A percentile compares a stretch with the other conserved stretches of the same genome.
Evolutionary conservation across 2,113 vertebrate species (phyloP).

Genomic region (Mormyrus lacerda): DNA sequence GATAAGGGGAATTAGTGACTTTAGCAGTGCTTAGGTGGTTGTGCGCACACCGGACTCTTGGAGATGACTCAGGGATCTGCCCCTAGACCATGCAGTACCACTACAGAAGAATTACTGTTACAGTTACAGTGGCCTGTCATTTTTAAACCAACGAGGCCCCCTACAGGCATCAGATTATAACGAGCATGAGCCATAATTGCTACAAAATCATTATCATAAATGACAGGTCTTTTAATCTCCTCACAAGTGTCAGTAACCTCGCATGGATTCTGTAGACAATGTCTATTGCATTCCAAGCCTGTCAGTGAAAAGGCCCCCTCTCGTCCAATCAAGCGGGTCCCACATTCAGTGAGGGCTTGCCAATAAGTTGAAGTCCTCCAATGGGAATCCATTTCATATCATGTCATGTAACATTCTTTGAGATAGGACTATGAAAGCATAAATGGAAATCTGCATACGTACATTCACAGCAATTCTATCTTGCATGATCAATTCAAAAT

Average conservation of each 20-base stretch:
- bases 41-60: not conserved
- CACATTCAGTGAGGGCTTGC: not conserved
- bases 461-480: not conserved
- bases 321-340: not conserved
- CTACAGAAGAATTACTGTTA: not conserved
- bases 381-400: not conserved
- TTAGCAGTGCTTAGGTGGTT: not conserved
- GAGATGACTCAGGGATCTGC: not conserved
- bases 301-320: not conserved
- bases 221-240: not conserved
- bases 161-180: not conserved
- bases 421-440: not conserved
- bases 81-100: not conserved
- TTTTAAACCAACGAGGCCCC: not conserved
- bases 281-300: not conserved
- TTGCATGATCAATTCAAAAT: not conserved
- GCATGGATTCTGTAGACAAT: not conserved
- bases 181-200: not conserved
- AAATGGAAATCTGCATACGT: not conserved
- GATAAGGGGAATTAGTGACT: slow-evolving; percentile 4
- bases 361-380: not conserved
- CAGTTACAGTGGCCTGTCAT: not conserved
- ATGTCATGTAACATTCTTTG: not conserved
- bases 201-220: slow-evolving; percentile 1
- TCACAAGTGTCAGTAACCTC: not conserved